phyloP scores from a whole-genome alignment of 2,113 vertebrate genomes.

The Ibidorhyncha struthersii region DNA sequence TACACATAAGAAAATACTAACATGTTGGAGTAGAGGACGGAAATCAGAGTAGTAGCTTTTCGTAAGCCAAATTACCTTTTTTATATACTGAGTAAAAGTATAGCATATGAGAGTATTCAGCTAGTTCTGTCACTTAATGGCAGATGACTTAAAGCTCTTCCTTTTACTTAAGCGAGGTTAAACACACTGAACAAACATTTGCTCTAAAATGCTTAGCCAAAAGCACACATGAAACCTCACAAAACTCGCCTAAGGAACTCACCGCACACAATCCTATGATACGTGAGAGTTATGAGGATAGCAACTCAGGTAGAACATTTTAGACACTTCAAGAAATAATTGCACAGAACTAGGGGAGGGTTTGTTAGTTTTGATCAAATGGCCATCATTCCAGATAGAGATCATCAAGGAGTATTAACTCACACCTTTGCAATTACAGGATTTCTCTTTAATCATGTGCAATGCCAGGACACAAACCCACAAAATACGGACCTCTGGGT shows the following conservation, averaged over 20 bases:
- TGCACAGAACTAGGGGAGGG: background rate
- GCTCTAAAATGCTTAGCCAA: background rate
- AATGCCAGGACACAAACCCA: background rate
- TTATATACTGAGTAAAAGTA: background rate
- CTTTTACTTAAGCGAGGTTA: background rate
- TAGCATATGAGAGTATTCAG: background rate
- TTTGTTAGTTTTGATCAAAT: background rate
- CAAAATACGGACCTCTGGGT: background rate
- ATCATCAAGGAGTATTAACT: background rate
- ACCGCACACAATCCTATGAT: background rate
- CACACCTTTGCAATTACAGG: background rate
- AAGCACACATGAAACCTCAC: background rate
- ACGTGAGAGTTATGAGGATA: background rate
- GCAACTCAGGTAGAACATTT: background rate
- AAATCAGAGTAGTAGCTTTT: background rate
- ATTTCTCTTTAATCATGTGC: background rate
- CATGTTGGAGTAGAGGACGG: background rate
- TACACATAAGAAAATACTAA: background rate
- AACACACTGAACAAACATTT: background rate
- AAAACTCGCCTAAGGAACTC: background rate
- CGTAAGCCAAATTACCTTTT: background rate
- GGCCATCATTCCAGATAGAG: background rate
- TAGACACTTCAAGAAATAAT: background rate
- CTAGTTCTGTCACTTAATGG: background rate
- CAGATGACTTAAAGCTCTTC: background rate